Evolutionary conservation across 2,797 vertebrate species (phyloP).

Genomic region (Caiman crocodilus): DNA sequence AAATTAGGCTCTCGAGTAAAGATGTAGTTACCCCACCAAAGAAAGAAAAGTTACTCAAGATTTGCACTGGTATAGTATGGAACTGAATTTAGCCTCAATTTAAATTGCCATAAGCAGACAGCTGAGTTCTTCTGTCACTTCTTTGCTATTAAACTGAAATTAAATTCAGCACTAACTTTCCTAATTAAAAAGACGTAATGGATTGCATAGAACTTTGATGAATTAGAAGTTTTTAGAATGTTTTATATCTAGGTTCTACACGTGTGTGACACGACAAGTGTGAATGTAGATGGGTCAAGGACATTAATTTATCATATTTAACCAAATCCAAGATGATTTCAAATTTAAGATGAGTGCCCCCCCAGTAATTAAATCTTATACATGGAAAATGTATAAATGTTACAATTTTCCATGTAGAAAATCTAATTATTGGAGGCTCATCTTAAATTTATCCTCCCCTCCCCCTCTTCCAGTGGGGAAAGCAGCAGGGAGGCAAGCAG

Average conservation of each 20-base stretch:
- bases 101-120: background rate
- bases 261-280: background rate
- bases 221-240: background rate
- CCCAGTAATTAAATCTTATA: no score
- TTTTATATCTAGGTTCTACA: background rate
- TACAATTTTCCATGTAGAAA: no score
- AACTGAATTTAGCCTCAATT: background rate
- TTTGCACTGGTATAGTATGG: fast-evolving
- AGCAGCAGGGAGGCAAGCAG: no score
- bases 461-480: no score
- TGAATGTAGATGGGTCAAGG: background rate
- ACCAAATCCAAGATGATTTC: no score
- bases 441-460: no score
- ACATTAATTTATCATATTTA: background rate
- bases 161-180: background rate
- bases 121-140: background rate
- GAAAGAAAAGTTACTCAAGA: background rate
- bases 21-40: fast-evolving
- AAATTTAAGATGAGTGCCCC: no score
- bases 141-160: background rate
- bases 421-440: no score
- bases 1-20: background rate
- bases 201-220: background rate
- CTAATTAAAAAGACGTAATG: background rate
- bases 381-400: no score